These are phyloP conservation scores for Anthopleura sola DNA, from an alignment of 64 coral and sea anemone species.

Conservation along the genomic window DNA sequence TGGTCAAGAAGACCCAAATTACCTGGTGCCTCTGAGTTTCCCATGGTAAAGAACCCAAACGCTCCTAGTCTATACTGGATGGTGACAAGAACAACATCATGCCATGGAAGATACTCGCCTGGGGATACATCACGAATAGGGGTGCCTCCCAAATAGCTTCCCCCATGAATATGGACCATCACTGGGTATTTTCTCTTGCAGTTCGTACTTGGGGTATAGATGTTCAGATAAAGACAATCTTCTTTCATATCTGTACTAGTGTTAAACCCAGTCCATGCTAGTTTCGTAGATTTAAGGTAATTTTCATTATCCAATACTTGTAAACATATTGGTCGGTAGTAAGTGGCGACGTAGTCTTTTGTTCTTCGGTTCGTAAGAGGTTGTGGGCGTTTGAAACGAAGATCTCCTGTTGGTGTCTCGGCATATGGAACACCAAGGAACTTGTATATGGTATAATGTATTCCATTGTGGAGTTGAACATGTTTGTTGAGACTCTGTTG, in stretches of 20 bases:
- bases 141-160: conserved; percentile 73
- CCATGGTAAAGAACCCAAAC: conserved; percentile 60
- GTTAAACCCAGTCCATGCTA: conserved; percentile 57
- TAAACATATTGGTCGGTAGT: conserved; percentile 63
- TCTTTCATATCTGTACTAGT: not conserved
- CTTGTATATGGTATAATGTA: conserved; percentile 11
- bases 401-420: conserved; percentile 7
- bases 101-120: conserved; percentile 64
- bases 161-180: conserved; percentile 48
- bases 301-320: conserved; percentile 1
- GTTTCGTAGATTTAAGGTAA: conserved; percentile 27
- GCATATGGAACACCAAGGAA: conserved; percentile 62
- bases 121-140: conserved; percentile 13
- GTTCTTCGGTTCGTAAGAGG: conserved; percentile 27
- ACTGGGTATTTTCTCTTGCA: not conserved
- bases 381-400: conserved; percentile 33
- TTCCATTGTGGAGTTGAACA: no score
- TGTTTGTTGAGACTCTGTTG: no score
- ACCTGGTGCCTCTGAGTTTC: conserved; percentile 16
- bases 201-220: conserved; percentile 36
- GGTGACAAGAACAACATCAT: conserved; percentile 60
- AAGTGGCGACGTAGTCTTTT: conserved; percentile 49
- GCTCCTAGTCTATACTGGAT: conserved; percentile 33
- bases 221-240: no score
- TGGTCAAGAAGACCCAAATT: conserved; percentile 86